Base-by-base conservation (phyloP, 2,888 invertebrate genomes). In the Sphaerophoria taeniata region DNA sequence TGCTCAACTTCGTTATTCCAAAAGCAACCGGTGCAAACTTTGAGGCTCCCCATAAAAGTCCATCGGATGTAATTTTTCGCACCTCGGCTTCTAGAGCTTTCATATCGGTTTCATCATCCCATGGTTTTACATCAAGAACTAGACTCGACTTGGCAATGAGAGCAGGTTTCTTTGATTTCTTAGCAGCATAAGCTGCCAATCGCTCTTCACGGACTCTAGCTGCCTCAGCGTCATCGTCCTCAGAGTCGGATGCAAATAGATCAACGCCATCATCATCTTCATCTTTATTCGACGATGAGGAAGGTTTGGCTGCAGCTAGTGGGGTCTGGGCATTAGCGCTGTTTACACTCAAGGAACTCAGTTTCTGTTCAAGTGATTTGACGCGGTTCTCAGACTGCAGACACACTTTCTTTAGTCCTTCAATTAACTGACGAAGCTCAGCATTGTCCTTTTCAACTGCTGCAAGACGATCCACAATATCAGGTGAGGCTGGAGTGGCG, bases 61-160 rank as follows among this genome's bases (percentile, higher is more conserved):
- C 99, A 89, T 98, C 98, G 87, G 94, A 94, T 82, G 91, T 90
- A 87, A 99, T 95, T 87, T 94, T 93, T 88, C 98, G 94, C 0
- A 98, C 98, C 88, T 93, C 93, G 36, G 93, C 92, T 93, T 99
- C 98, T 94, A 99, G 94, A 77, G 93, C 94, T 88, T 94, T 94
- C 96, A 99, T 97, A 89, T 99, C 97, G 47, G 98, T 98, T 92
- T 98, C 98, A 92, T 97, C 97, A 90, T 96, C 96, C 94, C 94
- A 94, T 39, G 98, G 98, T 91, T 99, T 99, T 0, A 98, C 95
- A 93, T 99, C 98, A 87, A 99, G 93, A 88, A 99, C 95, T 65
- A 99, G 96, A 90, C 95, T 98, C 4, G 98, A 98, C 92, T 99
- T 99, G 75, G 99, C 98, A 91, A 99, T 96, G 51, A 98, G 92